Percentiles rank a stretch among this genome's conserved stretches.
These are phyloP conservation scores for Gastracanthus pulcherrimus DNA, from an alignment of 2,888 invertebrate species.

Conservation along the genomic window DNA sequence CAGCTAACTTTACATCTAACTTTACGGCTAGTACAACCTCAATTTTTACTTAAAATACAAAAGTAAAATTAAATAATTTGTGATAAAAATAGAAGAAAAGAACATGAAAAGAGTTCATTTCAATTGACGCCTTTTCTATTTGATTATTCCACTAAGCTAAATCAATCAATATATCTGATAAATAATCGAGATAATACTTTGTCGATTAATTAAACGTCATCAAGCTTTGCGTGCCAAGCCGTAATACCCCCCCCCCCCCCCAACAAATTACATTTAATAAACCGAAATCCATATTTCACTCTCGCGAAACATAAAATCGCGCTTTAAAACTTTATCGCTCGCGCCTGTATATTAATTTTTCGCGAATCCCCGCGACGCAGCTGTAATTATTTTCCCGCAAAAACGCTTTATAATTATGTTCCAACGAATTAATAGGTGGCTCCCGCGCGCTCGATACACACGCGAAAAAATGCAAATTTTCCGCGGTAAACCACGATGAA, in stretches of 20 bases:
- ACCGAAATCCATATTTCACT: neutral
- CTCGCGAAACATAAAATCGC: neutral
- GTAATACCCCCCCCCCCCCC: conserved; percentile 6
- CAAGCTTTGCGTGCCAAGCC: neutral
- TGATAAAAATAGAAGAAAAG: too few relatives aligned
- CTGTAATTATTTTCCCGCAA: conserved; percentile 47
- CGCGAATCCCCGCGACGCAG: conserved; percentile 31
- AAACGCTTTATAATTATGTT: conserved; percentile 51
- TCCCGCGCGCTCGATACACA: neutral
- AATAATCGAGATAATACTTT: too few relatives aligned
- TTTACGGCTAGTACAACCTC: too few relatives aligned
- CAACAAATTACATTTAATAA: conserved; percentile 14
- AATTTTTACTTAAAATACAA: too few relatives aligned
- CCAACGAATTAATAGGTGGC: conserved; percentile 40
- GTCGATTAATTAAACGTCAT: neutral
- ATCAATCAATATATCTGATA: too few relatives aligned
- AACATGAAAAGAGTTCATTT: too few relatives aligned
- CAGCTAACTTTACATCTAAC: too few relatives aligned
- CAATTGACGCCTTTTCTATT: too few relatives aligned
- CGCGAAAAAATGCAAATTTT: conserved; percentile 46
- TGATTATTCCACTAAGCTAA: too few relatives aligned
- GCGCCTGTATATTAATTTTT: conserved; percentile 39
- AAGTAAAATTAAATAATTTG: too few relatives aligned
- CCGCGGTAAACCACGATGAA: conserved; percentile 47
- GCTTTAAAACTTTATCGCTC: conserved; percentile 9